Evolutionary conservation across 2,113 vertebrate species (phyloP), one percentile per base, ranked within the genome.

Genomic region (Callospermophilus lateralis): DNA sequence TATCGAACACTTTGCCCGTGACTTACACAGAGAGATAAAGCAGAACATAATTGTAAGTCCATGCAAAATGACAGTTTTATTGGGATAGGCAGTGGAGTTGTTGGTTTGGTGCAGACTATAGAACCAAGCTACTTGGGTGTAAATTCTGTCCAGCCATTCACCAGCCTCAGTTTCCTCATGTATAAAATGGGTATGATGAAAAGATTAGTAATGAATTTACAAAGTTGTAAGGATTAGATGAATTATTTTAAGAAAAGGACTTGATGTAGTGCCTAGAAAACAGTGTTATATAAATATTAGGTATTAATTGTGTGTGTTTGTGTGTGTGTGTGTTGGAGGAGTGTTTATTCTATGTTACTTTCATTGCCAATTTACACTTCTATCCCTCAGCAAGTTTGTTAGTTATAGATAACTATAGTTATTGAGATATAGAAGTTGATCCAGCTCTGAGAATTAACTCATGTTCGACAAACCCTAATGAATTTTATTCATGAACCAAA

Each of bases 401-500:
- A 24, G 15, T 72, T 42, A 42, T 42, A 42, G 42, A 42, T 42
- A 42, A 42, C 42, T 42, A 42, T 42, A 42, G 42, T 92, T 90
- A 72, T 85, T 73, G 72, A 53, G 37, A 67, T 34, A 26, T 28
- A 26, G 51, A 70, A 28, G 42, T 72, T 65, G n/a, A 65, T n/a
- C 37, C 63, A 32, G 6, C 28, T 63, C 51, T 95, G 32, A 77
- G 72, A 6, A 55, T 2, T 72, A 55, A 63, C 84, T 65, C 26
- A 28, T 26, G 15, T 85, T 95, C 48, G 58, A 12, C 4, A 85
- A 91, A 72, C 10, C 19, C 53, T 67, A 39, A 42, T 30, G 4
- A 73, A 93, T 61, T 65, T 95, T 78, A 81, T 78, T 90, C 42
- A 45, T 83, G 67, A 61, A 30, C 10, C 70, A 77, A 87, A 83